These are phyloP conservation scores for Potorous gilbertii DNA, from an alignment of 2,797 vertebrate species.

Conservation along the genomic window DNA sequence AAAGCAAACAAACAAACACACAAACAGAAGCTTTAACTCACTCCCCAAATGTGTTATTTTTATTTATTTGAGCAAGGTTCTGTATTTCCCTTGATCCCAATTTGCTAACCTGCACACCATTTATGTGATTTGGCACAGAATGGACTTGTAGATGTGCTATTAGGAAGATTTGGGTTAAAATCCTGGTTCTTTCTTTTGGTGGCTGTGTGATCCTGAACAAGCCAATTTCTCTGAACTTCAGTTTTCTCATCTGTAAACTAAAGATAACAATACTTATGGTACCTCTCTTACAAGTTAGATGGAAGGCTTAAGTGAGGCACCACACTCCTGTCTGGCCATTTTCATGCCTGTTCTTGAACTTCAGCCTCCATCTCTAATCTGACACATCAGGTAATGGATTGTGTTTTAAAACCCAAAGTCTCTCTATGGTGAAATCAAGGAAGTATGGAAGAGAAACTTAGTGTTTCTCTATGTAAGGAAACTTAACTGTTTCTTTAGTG, in stretches of 20 bases:
- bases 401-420: not conserved
- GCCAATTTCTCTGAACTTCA: not conserved
- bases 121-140: not conserved
- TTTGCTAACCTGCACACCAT: not conserved
- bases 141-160: not conserved
- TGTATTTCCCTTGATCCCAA: not conserved
- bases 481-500: not conserved
- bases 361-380: not conserved
- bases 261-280: not conserved
- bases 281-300: not conserved
- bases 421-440: not conserved
- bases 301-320: not conserved
- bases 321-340: not conserved
- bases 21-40: accelerated
- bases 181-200: not conserved
- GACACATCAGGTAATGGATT: not conserved
- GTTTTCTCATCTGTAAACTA: not conserved
- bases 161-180: not conserved
- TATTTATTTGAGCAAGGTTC: not conserved
- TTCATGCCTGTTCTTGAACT: not conserved
- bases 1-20: not conserved
- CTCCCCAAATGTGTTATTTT: not conserved
- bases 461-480: too few relatives aligned
- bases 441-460: not conserved
- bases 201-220: not conserved